Percentiles rank a stretch among this genome's conserved stretches.
phyloP scores from a whole-genome alignment of 2,797 vertebrate species.

The Hoplostethus atlanticus region DNA sequence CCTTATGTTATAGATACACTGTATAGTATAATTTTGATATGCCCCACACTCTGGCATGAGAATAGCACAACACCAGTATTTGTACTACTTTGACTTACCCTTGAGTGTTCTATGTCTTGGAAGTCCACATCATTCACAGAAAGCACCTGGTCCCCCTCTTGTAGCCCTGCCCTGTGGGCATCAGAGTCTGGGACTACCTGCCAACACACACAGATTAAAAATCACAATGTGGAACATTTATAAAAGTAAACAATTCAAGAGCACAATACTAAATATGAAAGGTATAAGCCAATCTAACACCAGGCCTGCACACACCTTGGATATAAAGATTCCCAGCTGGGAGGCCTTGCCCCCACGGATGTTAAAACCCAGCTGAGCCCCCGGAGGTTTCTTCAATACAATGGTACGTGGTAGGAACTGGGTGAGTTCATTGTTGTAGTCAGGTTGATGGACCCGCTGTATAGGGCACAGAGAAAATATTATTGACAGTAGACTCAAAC shows the following conservation, averaged over 20 bases:
- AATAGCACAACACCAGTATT: neutral
- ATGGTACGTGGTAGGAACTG: constrained; percentile 95
- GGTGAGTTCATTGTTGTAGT: constrained; percentile 98
- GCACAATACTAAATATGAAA: neutral
- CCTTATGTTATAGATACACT: too few relatives aligned
- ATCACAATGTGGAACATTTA: neutral
- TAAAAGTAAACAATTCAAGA: neutral
- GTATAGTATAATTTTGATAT: neutral
- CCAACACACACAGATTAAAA: constrained; percentile 8
- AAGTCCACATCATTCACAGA: constrained; percentile 98
- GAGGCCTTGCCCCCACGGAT: constrained; percentile 98
- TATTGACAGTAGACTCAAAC: neutral
- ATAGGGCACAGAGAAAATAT: constrained; percentile 5
- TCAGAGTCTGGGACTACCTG: constrained; percentile 98
- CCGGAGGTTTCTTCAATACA: constrained; percentile 94
- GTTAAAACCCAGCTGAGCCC: constrained; percentile 98
- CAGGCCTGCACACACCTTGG: constrained; percentile 86
- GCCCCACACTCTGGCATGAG: neutral
- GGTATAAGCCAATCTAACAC: fast-evolving
- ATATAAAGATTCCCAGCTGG: constrained; percentile 98
- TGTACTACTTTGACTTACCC: constrained; percentile 81
- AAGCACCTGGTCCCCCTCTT: constrained; percentile 98
- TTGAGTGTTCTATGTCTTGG: constrained; percentile 98
- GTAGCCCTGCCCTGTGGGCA: constrained; percentile 94
- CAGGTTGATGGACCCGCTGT: constrained; percentile 93